A percentile compares a stretch with the other conserved stretches of the same genome.
These are phyloP conservation scores for Allygus modestus DNA, from an alignment of 2,888 invertebrate species.

Conservation along the genomic window DNA sequence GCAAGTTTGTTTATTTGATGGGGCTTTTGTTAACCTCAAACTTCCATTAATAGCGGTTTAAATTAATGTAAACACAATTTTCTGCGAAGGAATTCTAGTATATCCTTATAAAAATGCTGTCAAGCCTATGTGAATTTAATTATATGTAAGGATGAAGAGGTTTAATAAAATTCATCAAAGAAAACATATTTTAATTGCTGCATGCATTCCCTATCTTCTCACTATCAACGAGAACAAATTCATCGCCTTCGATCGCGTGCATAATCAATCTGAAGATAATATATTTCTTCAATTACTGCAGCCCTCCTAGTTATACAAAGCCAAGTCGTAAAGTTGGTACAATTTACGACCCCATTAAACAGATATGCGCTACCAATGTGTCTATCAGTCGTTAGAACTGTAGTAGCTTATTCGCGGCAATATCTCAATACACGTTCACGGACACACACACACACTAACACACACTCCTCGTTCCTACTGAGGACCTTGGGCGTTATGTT, in stretches of 20 bases:
- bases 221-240: no score
- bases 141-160: no score
- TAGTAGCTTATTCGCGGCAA: neutral
- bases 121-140: no score
- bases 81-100: no score
- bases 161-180: no score
- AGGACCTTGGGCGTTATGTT: neutral
- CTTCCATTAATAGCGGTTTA: no score
- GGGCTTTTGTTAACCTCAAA: no score
- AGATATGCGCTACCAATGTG: neutral
- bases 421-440: slow-evolving; percentile 16
- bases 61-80: no score
- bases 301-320: neutral
- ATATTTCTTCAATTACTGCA: neutral
- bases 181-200: no score
- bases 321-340: neutral
- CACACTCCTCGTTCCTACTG: neutral
- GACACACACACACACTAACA: neutral
- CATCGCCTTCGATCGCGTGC: neutral
- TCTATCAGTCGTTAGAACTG: neutral
- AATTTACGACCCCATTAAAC: slow-evolving; percentile 6
- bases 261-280: neutral
- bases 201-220: no score
- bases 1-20: no score
- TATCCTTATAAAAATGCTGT: no score